Base-by-base conservation (phyloP, 53 echinoderm and acorn worm genomes). In the Apostichopus leukothele region DNA sequence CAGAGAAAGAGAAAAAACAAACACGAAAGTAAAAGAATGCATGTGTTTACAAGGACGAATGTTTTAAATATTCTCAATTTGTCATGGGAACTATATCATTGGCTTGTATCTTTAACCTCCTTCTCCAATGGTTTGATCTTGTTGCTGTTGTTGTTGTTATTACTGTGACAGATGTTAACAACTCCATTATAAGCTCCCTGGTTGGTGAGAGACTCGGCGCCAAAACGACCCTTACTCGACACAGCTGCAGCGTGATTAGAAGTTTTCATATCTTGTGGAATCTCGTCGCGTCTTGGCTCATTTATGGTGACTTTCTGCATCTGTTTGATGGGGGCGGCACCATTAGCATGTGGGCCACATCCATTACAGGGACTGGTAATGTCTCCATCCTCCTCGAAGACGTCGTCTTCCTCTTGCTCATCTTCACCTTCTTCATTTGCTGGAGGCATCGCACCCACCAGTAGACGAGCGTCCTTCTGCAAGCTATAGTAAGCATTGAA, bases 111-210 rank as follows among this genome's bases (percentile, higher is more conserved):
- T 6, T 71, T 71, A 19, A n/a, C 18, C 18, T 71, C 18, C 71
- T 71, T 71, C 18, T 71, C 71, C 71, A 71, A 71, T 19, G 18
- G 18, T 0, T 19, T 71, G 63, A 7, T 63, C 12, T 11, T 16
- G 63, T 63, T 14, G 11, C 16, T 16, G 16, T 63, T 63, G 63
- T 63, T 63, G 84, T 84, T 84, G 84, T 84, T 84, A 27, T 60
- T 84, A 84, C 84, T 84, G 81, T 96, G 96, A 60, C 95, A 95
- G 63, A 89, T 96, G 89, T 96, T 96, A 22, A 96, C 96, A 67
- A 96, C 96, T 10, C 96, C 96, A 22, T 91, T 96, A 89, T 96
- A 96, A 14, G 91, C 95, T 78, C 95, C 95, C 53, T 93, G 93
- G 61, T 95, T 96, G 26, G 96, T 90, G 16, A 91, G 93, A 67